These are phyloP conservation scores for Pantherophis guttatus DNA, from an alignment of 2,113 vertebrate genomes.

Conservation along the genomic window DNA sequence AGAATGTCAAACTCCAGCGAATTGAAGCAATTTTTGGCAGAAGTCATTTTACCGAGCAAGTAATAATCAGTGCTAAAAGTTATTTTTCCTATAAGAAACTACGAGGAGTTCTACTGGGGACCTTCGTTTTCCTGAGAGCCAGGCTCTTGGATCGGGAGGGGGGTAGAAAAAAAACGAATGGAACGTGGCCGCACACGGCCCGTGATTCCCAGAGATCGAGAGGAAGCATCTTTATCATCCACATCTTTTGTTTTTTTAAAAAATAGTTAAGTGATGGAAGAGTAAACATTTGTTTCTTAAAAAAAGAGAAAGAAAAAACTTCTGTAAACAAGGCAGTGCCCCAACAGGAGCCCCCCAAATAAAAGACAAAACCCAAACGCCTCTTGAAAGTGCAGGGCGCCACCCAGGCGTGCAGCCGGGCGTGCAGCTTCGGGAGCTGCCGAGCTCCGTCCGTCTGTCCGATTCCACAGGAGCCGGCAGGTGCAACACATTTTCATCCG, in stretches of 20 bases:
- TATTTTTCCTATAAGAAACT: constrained; percentile 93
- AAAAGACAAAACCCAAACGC: constrained; percentile 84
- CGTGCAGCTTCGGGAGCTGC: constrained; percentile 94
- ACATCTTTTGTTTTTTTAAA: constrained; percentile 76
- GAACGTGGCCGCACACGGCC: constrained; percentile 97
- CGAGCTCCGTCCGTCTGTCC: constrained; percentile 97
- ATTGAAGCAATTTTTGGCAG: constrained; percentile 97
- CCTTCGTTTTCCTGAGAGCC: constrained; percentile 99
- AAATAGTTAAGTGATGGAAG: constrained; percentile 93
- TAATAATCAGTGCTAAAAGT: constrained; percentile 96
- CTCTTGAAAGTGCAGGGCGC: constrained; percentile 98
- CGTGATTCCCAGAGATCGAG: constrained; percentile 96
- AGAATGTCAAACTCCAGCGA: constrained; percentile 88
- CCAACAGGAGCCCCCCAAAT: constrained; percentile 71
- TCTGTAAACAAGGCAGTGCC: constrained; percentile 99
- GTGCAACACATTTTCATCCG: constrained; percentile 93
- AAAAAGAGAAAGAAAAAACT: constrained; percentile 73
- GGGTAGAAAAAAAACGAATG: constrained; percentile 81
- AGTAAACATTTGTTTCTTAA: constrained; percentile 90
- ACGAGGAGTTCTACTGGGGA: constrained; percentile 78
- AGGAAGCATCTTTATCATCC: constrained; percentile 89
- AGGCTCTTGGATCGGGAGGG: constrained; percentile 96
- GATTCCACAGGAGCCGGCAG: constrained; percentile 85
- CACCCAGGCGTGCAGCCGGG: constrained; percentile 89
- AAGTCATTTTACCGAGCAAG: constrained; percentile 91